Conservation (phyloP, 35 echinoderm and acorn worm species). For the Diadema setosum region DNA sequence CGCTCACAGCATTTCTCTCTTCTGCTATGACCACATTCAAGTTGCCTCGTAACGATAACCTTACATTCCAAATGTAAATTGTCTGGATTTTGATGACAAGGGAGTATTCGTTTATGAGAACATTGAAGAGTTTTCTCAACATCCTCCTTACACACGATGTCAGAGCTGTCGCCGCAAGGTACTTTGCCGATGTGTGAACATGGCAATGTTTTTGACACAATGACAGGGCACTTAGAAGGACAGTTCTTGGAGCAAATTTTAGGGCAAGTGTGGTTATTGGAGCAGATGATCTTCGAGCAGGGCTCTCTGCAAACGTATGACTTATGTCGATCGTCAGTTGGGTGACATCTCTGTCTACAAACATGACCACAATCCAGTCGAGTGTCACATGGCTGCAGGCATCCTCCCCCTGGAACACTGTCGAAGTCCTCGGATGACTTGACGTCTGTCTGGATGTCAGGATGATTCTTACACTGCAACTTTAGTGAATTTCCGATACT, state of each 20-base stretch:
- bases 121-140: background rate
- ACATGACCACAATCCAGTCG: conserved; percentile 72
- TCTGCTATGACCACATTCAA: conserved; percentile 19
- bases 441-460: conserved; percentile 23
- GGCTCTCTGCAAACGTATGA: conserved; percentile 12
- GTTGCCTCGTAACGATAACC: background rate
- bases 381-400: conserved; percentile 36
- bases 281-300: conserved; percentile 19
- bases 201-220: background rate
- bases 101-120: background rate
- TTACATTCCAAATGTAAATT: background rate
- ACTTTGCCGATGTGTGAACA: background rate
- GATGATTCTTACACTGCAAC: conserved; percentile 75
- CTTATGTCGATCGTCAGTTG: conserved; percentile 30
- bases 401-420: conserved; percentile 63
- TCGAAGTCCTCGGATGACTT: conserved; percentile 33
- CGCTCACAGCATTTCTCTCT: background rate
- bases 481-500: conserved; percentile 28
- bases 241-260: conserved; percentile 21
- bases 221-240: background rate
- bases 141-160: background rate
- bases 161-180: background rate
- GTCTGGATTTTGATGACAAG: background rate
- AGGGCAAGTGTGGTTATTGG: background rate
- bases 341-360: conserved; percentile 55